Conservation (phyloP, 2,797 vertebrate genomes). For the Premnoplex brunnescens region DNA sequence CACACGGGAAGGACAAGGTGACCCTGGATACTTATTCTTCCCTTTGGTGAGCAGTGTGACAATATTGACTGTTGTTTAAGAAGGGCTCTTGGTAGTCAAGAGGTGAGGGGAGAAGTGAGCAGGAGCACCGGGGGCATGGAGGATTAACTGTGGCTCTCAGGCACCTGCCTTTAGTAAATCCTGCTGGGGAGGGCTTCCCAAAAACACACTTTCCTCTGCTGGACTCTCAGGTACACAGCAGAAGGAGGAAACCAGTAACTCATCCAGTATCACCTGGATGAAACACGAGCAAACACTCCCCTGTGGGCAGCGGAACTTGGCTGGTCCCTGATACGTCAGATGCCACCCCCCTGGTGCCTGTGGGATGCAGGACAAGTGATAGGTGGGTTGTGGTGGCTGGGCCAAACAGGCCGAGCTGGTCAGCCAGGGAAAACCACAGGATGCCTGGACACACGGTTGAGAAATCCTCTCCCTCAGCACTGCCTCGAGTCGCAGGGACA, state of each 20-base stretch:
- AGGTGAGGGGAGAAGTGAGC: not conserved
- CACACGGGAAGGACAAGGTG: not conserved
- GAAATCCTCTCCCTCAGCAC: not conserved
- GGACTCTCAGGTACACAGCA: rapidly evolving
- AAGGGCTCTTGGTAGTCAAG: not conserved
- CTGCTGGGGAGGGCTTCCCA: not conserved
- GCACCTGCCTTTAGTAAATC: not conserved
- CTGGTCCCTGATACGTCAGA: rapidly evolving
- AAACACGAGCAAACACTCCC: not conserved
- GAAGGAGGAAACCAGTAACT: not conserved
- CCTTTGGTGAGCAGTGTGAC: not conserved
- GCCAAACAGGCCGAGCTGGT: not conserved
- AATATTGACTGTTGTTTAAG: not conserved
- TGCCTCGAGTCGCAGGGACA: rapidly evolving
- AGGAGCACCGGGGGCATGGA: rapidly evolving
- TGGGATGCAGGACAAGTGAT: not conserved
- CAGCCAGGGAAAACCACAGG: not conserved
- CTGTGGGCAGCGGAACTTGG: rapidly evolving
- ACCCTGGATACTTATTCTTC: not conserved
- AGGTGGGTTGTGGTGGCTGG: not conserved
- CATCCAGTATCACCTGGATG: rapidly evolving
- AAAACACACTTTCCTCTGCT: not conserved
- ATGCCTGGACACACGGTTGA: not conserved
- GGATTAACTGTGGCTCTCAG: not conserved
- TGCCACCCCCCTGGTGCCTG: rapidly evolving